Evolutionary conservation across 1,140 invertebrate genomes (phyloP).

Genomic region (Apis dorsata): DNA sequence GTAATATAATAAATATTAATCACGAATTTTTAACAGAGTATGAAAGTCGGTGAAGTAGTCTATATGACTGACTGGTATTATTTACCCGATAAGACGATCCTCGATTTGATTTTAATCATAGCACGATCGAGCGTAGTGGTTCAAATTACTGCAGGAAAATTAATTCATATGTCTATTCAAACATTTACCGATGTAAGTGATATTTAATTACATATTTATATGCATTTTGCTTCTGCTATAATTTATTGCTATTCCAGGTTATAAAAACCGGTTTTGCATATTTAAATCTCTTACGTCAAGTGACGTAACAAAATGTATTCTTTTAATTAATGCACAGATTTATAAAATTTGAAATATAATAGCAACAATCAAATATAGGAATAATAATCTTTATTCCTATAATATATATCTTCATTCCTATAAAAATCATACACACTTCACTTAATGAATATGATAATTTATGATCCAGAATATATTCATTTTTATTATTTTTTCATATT

Average conservation of each 20-base stretch:
- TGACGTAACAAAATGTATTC: not conserved
- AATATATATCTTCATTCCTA: too few relatives aligned
- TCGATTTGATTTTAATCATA: conserved; percentile 61
- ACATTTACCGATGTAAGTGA: conserved; percentile 66
- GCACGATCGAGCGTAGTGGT: conserved; percentile 53
- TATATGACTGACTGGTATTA: conserved; percentile 67
- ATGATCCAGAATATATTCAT: too few relatives aligned
- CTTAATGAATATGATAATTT: too few relatives aligned
- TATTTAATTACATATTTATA: not conserved
- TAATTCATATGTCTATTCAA: conserved; percentile 57
- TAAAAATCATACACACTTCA: too few relatives aligned
- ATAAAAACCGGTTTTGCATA: conserved; percentile 59
- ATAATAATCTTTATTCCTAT: too few relatives aligned
- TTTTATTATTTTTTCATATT: too few relatives aligned
- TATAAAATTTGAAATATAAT: not conserved
- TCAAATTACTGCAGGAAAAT: conserved; percentile 66
- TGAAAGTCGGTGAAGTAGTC: conserved; percentile 57
- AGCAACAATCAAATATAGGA: too few relatives aligned
- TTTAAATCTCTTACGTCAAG: conserved; percentile 45
- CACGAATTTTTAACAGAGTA: conserved; percentile 58
- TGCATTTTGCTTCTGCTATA: too few relatives aligned
- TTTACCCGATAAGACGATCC: conserved; percentile 52
- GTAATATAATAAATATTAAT: not conserved
- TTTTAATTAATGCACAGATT: too few relatives aligned
- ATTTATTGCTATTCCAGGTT: conserved; percentile 51